phyloP scores from a whole-genome alignment of 2,888 invertebrate species.

The Pristionchus maxplancki region DNA sequence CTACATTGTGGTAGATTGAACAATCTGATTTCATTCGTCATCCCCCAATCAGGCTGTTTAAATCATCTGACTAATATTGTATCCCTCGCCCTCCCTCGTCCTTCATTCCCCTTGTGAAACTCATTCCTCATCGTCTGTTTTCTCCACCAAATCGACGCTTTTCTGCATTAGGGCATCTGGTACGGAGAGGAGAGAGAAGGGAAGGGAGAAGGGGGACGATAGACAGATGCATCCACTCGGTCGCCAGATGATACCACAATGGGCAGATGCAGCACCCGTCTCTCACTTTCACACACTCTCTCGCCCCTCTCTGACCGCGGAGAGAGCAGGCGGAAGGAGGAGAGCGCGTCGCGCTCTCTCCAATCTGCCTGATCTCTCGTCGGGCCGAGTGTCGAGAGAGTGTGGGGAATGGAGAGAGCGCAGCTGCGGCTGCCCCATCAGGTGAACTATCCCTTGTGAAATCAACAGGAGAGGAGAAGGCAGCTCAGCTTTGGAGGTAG shows the following conservation, averaged over 20 bases:
- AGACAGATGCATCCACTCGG: neutral
- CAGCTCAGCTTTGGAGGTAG: neutral
- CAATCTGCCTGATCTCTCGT: neutral
- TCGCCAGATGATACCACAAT: slow-evolving; percentile 43
- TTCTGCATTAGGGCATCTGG: slow-evolving; percentile 38
- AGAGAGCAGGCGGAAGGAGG: neutral
- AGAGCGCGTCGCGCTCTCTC: slow-evolving; percentile 12
- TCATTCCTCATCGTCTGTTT: neutral
- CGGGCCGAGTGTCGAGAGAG: neutral
- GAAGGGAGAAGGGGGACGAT: neutral
- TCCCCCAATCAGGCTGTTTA: too few relatives aligned
- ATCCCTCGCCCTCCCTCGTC: neutral
- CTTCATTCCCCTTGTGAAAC: neutral
- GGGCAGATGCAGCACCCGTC: neutral
- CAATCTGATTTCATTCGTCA: too few relatives aligned
- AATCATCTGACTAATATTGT: too few relatives aligned
- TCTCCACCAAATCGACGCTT: neutral
- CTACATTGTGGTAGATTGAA: too few relatives aligned
- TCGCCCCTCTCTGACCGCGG: neutral
- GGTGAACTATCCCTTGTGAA: slow-evolving; percentile 17
- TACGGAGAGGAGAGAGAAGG: neutral
- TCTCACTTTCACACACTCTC: neutral
- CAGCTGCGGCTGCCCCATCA: slow-evolving; percentile 33
- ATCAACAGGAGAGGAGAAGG: neutral
- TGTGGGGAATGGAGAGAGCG: neutral